Base-by-base conservation (phyloP, 1,140 invertebrate species). In the Lutraria rhynchaena region DNA sequence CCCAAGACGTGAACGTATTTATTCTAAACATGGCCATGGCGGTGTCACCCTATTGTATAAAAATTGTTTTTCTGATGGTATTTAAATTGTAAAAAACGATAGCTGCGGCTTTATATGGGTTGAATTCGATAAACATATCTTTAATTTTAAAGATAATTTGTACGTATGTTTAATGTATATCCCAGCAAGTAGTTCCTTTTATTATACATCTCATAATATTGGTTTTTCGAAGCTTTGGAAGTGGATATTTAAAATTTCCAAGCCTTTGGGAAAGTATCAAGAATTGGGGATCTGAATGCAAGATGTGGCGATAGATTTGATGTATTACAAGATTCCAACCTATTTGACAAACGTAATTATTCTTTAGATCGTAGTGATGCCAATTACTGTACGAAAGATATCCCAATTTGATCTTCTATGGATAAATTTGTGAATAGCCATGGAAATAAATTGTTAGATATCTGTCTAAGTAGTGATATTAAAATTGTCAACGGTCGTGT, bases 21-120 rank as follows among this genome's bases (percentile, higher is more conserved):
- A 49, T 1, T 69, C 65, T 37, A 69, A 51, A 69, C n/a, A 44
- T 3, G 65, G 65, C 1, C 61, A 65, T 65, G 61, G 31, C 15
- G 61, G 61, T 35, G 29, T 49, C 49, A 46, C 37, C 27, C 29
- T 69, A 13, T 69, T 69, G 1, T 61, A 37, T 61, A 61, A 37
- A 22, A 17, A 19, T 49, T 49, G 44, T 49, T 11, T 49, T 49
- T 11, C 11, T 37, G 27, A 3, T 15, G 29, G 37, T 51, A 49
- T 29, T 51, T 69, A 13, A 24, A 69, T 19, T 9, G n/a, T 24
- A 1, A 24, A 69, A 69, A 58, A 13, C 9, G 55, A 58, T 35
- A 61, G 33, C 29, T 29, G 7, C 7, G 58, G 58, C n/a, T 15
- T 61, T 27, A 29, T 61, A 33, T 24, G n/a, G 37, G n/a, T n/a